Conservation (phyloP, 2,797 vertebrate genomes). For the Parauchenoglanis punctatus region DNA sequence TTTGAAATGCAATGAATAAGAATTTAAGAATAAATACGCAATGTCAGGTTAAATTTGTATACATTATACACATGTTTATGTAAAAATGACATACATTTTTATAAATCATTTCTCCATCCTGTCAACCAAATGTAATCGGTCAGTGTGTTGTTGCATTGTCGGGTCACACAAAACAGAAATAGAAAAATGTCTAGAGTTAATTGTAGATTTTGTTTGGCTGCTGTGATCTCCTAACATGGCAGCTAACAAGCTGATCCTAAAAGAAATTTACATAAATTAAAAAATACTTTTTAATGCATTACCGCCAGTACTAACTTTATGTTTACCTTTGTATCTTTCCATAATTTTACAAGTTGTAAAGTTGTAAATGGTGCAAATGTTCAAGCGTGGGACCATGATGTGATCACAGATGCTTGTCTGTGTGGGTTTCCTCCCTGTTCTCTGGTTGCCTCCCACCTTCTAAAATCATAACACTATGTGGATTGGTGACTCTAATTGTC, state of each 20-base stretch:
- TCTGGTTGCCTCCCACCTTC: not conserved
- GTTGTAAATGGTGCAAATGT: not conserved
- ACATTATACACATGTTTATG: not conserved
- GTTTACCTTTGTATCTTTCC: not conserved
- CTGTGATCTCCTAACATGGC: not conserved
- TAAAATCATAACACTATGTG: not conserved
- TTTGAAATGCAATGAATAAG: not conserved
- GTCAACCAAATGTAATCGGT: not conserved
- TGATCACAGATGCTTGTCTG: not conserved
- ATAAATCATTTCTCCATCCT: not conserved
- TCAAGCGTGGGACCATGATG: not conserved
- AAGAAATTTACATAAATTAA: not conserved
- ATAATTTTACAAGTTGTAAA: no score
- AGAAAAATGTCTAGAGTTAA: not conserved
- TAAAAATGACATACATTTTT: not conserved
- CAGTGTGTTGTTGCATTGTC: not conserved
- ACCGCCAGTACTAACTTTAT: not conserved
- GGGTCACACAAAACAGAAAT: not conserved
- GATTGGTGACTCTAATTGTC: not conserved
- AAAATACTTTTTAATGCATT: not conserved
- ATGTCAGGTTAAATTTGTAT: not conserved
- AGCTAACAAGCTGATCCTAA: not conserved
- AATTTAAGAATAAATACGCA: not conserved
- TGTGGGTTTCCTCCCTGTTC: not conserved
- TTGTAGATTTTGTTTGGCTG: not conserved